Percentiles rank a stretch among this genome's conserved stretches.
Evolutionary conservation across 2,797 vertebrate species (phyloP).

Genomic region (Peromyscus attwateri): DNA sequence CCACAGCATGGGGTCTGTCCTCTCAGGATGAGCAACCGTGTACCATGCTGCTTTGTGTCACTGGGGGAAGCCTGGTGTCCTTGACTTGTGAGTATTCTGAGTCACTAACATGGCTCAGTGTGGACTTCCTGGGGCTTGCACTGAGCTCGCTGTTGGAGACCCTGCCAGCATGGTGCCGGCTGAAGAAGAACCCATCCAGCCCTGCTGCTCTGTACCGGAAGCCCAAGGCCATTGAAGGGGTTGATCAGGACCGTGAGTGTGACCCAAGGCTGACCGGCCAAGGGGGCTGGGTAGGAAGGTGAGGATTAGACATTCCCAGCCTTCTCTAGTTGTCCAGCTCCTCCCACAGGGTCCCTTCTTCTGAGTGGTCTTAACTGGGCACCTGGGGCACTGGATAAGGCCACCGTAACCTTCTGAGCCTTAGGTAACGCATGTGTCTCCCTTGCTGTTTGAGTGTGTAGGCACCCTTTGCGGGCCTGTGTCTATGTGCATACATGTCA

Average conservation of each 20-base stretch:
- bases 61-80: slow-evolving; percentile 51
- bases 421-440: too few relatives aligned
- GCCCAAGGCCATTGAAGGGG: neutral
- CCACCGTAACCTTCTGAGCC: neutral
- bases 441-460: neutral
- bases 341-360: neutral
- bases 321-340: neutral
- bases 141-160: neutral
- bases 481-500: neutral
- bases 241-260: neutral
- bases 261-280: neutral
- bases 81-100: slow-evolving; percentile 64
- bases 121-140: neutral
- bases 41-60: neutral
- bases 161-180: neutral
- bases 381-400: neutral
- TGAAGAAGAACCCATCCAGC: neutral
- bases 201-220: neutral
- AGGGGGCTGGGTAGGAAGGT: neutral
- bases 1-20: neutral
- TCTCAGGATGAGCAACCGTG: neutral
- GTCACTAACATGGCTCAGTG: slow-evolving; percentile 6
- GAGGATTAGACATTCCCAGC: neutral
- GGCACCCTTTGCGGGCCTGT: neutral
- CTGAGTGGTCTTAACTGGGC: neutral